These are phyloP conservation scores for Osmerus eperlanus DNA, from an alignment of 2,113 vertebrate genomes.

Conservation along the genomic window DNA sequence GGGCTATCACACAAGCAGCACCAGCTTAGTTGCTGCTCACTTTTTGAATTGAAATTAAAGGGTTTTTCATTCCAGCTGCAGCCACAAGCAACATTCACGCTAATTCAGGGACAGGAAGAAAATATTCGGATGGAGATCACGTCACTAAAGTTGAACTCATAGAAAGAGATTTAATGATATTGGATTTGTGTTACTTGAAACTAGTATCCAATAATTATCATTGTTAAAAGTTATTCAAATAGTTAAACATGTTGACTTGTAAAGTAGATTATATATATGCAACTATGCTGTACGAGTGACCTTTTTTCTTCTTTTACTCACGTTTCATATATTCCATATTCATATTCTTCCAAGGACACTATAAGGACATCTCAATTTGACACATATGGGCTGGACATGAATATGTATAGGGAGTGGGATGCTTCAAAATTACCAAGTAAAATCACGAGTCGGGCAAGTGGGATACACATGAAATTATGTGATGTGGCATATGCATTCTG, in stretches of 20 bases:
- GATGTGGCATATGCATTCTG: constrained; percentile 58
- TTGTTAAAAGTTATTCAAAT: too few relatives aligned
- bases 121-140: constrained; percentile 38
- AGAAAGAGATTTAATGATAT: constrained; percentile 37
- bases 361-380: constrained; percentile 64
- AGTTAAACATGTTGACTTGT: neutral
- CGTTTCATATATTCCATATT: constrained; percentile 62
- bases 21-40: constrained; percentile 28
- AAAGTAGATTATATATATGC: neutral
- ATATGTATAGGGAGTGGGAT: constrained; percentile 60
- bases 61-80: constrained; percentile 42
- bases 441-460: constrained; percentile 54
- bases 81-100: constrained; percentile 44
- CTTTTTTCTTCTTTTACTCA: constrained; percentile 42
- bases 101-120: constrained; percentile 54
- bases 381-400: constrained; percentile 61
- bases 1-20: constrained; percentile 42
- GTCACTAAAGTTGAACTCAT: constrained; percentile 36
- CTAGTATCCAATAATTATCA: too few relatives aligned
- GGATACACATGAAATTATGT: constrained; percentile 46
- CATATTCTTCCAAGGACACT: constrained; percentile 66
- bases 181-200: neutral
- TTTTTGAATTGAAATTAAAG: constrained; percentile 28
- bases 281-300: constrained; percentile 34
- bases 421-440: constrained; percentile 65